Conservation (phyloP, 1,140 invertebrate genomes). For the Xylocopa sonorina region DNA sequence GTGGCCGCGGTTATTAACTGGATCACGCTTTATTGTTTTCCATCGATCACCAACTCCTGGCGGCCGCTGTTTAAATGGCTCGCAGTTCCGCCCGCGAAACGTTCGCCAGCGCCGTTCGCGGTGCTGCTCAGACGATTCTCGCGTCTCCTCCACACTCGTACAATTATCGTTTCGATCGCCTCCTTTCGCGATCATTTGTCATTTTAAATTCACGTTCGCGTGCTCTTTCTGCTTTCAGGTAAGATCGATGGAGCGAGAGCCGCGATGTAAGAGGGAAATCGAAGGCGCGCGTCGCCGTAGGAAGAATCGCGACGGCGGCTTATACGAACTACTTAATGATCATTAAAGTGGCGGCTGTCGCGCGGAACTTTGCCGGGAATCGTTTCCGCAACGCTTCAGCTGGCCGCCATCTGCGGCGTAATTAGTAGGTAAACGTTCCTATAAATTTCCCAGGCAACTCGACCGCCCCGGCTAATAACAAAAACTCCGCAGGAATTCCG, state of each 20-base stretch:
- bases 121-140: background rate
- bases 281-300: constrained; percentile 6
- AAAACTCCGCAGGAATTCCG: constrained; percentile 28
- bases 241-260: background rate
- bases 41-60: background rate
- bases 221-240: constrained; percentile 36
- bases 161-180: too few relatives aligned
- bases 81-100: background rate
- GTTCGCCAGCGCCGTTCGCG: background rate
- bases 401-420: constrained; percentile 48
- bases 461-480: constrained; percentile 37
- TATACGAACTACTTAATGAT: constrained; percentile 69
- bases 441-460: constrained; percentile 51
- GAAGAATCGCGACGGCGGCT: constrained; percentile 45
- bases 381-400: constrained; percentile 7
- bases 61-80: background rate
- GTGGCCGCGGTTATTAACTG: constrained; percentile 13
- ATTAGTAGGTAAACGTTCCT: constrained; percentile 61
- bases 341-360: constrained; percentile 67
- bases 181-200: too few relatives aligned
- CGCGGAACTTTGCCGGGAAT: constrained; percentile 46
- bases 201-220: too few relatives aligned
- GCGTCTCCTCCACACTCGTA: too few relatives aligned
- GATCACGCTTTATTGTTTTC: constrained; percentile 12
- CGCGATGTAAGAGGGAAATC: background rate